Conservation (phyloP, 2,888 invertebrate species). For the Lycaena phlaeas region DNA sequence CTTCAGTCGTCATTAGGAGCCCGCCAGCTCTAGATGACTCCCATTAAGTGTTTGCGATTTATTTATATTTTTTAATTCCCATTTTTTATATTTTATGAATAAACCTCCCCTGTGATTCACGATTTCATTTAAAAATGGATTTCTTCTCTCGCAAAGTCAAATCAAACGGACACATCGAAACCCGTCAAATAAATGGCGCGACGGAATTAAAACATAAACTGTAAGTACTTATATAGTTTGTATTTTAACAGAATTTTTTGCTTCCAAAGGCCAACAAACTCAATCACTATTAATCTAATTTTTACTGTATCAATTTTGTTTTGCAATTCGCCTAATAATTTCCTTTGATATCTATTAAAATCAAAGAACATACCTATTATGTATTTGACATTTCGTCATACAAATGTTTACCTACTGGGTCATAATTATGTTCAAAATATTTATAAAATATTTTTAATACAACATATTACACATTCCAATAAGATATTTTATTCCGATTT, state of each 20-base stretch:
- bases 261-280: no score
- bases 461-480: no score
- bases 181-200: conserved; percentile 52
- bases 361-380: no score
- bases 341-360: no score
- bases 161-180: conserved; percentile 43
- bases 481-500: no score
- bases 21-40: conserved; percentile 32
- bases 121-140: conserved; percentile 51
- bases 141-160: conserved; percentile 49
- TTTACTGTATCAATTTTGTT: conserved; percentile 11
- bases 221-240: conserved; percentile 32
- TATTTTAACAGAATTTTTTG: not conserved
- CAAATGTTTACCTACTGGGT: not conserved
- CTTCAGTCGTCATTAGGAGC: conserved; percentile 55
- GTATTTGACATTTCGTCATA: no score
- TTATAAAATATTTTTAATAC: no score
- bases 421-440: no score
- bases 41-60: not conserved
- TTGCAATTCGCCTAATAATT: conserved; percentile 10
- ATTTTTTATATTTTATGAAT: not conserved
- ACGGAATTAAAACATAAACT: conserved; percentile 32
- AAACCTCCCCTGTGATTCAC: conserved; percentile 35
- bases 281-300: not conserved
- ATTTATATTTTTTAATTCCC: not conserved